Evolutionary conservation across 2,888 invertebrate species (phyloP), one percentile per base, ranked within the genome.

Genomic region (Slavum lentiscoides): DNA sequence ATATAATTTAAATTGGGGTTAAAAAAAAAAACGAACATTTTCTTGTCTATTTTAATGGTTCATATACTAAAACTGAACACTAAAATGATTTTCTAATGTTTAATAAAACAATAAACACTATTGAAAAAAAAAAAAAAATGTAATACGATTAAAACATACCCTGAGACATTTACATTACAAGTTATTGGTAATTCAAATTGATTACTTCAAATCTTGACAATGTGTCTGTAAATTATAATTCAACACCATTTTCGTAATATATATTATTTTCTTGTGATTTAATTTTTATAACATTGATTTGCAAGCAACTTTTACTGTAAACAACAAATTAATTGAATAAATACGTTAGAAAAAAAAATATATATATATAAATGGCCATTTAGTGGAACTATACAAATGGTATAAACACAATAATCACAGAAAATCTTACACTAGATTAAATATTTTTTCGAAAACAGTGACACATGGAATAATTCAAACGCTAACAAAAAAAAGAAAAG

Each of bases 381-480:
- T 72, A 72, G 72, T 80, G 64, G 66, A 80, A 72, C 72, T 77
- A 76, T 76, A 77, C 69, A 77, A 70, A 64, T 80, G 70, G 80
- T 80, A 72, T 66, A 80, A 80, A 72, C 64, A 66, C 30, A 72
- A 80, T 80, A 80, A 80, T 80, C 80, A 80, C 80, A 80, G 80
- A 72, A 80, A 72, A 80, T 72, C 80, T 80, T 80, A 80, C 39
- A 72, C 80, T 80, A 80, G 64, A 80, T 80, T 80, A 80, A 80
- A 80, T 80, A 72, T 72, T 80, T 30, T 80, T 70, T 72, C 72
- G 62, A 72, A 80, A 80, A 72, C 30, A 58, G 80, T 80, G 80
- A 72, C 80, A 80, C 70, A 72, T 80, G 72, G 80, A 80, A 80
- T 80, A 80, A 80, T 80, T 80, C 72, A 80, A 80, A 80, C 72